Evolutionary conservation across 2,888 invertebrate species (phyloP), one percentile per base, ranked within the genome.

Genomic region (Drosophila prolongata): DNA sequence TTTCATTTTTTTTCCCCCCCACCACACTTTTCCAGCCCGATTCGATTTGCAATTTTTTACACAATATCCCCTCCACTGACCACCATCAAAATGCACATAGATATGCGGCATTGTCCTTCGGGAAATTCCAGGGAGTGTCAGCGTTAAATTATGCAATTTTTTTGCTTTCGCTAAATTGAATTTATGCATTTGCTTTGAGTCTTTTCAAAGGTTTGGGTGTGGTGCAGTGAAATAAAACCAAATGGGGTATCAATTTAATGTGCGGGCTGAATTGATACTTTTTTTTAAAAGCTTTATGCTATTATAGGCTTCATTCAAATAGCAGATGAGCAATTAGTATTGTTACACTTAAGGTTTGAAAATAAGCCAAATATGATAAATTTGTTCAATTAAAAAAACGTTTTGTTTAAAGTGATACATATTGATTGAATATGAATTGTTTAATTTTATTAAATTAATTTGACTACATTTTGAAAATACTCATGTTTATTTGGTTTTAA

Each of bases 21-120:
- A 47, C 71, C 72, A 74, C 72, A 75, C 70, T 83, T 76, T 86
- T 75, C 68, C 75, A 59, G 66, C 66, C 65, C 79, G 77, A 85
- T 85, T 85, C 84, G 84, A 85, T 85, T 85, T 85, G 87, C 84
- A 80, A 85, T 89, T 87, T 84, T 84, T 87, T 88, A 76, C 75
- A 59, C 49, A 8, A 13, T 35, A 43, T 16, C 24, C 46, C 47
- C 47, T 4, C 47, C 54, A 43, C 56, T 30, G 34, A 54, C 56
- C 53, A 62, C 44, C 35, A 52, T 42, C 40, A 3, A 44, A 16
- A 38, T 24, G 35, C 9, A 44, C 42, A 42, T 43, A 34, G 52
- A 38, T 52, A 52, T 47, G 37, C 58, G 35, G 35, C 43, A 57
- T 43, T 65, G 64, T 65, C 50, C 64, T 62, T 61, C 27, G 64